A percentile compares a stretch with the other conserved stretches of the same genome.
Conservation (phyloP, 1,140 invertebrate species). For the Hypsibius dujardini region DNA sequence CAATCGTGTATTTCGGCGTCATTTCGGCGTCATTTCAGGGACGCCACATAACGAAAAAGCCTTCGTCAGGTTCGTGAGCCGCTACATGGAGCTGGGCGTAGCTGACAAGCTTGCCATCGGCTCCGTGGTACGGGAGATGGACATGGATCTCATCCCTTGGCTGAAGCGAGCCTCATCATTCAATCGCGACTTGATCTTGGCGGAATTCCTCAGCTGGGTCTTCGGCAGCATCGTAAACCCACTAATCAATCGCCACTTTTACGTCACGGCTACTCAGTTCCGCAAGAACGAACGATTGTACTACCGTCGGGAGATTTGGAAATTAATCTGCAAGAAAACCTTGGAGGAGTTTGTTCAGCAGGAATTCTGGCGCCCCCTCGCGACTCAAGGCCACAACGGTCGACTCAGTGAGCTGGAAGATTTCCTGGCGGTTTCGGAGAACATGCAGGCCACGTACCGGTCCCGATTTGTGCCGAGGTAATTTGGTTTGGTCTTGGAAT, state of each 20-base stretch:
- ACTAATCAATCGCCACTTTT: neutral
- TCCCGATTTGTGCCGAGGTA: neutral
- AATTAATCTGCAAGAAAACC: neutral
- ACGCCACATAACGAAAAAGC: constrained; percentile 4
- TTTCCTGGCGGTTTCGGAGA: neutral
- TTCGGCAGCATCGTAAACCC: neutral
- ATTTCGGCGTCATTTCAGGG: neutral
- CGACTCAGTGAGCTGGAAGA: neutral
- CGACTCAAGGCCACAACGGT: neutral
- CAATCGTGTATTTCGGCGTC: neutral
- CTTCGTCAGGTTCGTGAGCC: neutral
- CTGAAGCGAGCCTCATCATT: neutral
- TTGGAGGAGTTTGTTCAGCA: neutral
- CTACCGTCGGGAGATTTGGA: neutral
- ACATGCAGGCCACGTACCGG: neutral
- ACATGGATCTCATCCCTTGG: neutral
- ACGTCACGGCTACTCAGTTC: neutral
- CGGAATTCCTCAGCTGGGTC: neutral
- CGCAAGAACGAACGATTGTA: neutral
- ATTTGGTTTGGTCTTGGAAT: too few species aligned
- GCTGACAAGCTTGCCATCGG: neutral
- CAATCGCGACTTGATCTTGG: neutral
- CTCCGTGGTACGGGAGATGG: neutral
- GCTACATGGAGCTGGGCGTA: neutral
- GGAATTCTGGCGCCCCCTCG: neutral